These are phyloP conservation scores for Sebastes vulpes DNA, from an alignment of 2,797 vertebrate species.

Conservation along the genomic window DNA sequence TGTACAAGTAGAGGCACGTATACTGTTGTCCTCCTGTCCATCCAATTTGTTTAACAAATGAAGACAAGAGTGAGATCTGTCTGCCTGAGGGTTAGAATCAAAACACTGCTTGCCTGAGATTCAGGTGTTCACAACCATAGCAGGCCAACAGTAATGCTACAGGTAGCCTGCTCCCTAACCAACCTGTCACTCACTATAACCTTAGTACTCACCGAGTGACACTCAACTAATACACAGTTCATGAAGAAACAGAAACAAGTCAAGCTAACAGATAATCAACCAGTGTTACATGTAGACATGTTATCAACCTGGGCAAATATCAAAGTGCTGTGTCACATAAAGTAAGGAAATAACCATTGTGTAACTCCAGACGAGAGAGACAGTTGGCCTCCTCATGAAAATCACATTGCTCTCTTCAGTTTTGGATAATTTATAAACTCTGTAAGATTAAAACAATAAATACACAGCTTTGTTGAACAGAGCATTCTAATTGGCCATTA, in stretches of 20 bases:
- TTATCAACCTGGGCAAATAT: background rate
- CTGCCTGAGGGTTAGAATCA: background rate
- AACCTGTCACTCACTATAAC: background rate
- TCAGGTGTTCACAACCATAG: background rate
- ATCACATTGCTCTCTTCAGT: background rate
- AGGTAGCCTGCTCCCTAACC: background rate
- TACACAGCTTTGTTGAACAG: background rate
- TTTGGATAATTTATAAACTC: background rate
- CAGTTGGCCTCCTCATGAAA: background rate
- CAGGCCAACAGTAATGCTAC: background rate
- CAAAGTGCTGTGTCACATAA: background rate
- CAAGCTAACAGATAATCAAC: background rate
- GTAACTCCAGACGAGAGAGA: background rate
- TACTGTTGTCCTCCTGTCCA: background rate
- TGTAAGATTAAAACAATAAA: background rate
- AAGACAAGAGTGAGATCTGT: fast-evolving
- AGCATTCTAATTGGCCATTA: background rate
- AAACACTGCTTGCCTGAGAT: background rate
- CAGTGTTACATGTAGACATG: background rate
- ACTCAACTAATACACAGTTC: background rate
- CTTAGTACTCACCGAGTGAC: background rate
- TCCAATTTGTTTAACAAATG: slow-evolving; percentile 45
- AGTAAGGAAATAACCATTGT: background rate
- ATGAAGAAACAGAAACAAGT: background rate
- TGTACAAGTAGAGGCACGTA: fast-evolving